Evolutionary conservation across 2,113 vertebrate species (phyloP).

Genomic region (Ornithorhynchus anatinus): DNA sequence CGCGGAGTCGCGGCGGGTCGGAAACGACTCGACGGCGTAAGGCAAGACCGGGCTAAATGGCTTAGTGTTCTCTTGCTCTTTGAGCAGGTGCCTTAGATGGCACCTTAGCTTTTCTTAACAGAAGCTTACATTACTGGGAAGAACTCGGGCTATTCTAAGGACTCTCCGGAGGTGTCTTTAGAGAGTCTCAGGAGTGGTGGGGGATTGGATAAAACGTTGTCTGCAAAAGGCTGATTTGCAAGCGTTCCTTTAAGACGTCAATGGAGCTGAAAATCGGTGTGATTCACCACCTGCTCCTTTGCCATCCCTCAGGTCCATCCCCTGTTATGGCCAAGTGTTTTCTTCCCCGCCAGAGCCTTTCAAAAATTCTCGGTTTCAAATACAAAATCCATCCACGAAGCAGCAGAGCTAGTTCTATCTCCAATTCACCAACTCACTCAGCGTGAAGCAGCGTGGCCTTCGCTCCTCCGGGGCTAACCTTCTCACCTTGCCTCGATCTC

Average conservation of each 20-base stretch:
- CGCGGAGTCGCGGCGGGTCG: too few relatives aligned
- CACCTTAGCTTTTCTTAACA: conserved; percentile 79
- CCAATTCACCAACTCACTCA: too few relatives aligned
- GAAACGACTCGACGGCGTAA: too few relatives aligned
- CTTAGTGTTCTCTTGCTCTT: conserved; percentile 50
- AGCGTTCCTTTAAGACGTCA: conserved; percentile 65
- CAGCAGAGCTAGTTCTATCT: too few relatives aligned
- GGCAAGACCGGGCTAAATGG: too few relatives aligned
- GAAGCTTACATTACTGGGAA: conserved; percentile 67
- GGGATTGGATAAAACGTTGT: conserved; percentile 62
- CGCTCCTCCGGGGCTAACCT: too few relatives aligned
- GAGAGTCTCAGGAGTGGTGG: conserved; percentile 52
- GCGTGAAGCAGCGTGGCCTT: too few relatives aligned
- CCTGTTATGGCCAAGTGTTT: conserved; percentile 22
- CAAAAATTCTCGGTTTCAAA: conserved; percentile 25
- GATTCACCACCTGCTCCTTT: conserved; percentile 57
- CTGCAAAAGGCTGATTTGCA: conserved; percentile 59
- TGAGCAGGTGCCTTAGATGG: conserved; percentile 61
- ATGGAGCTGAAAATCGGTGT: conserved; percentile 64
- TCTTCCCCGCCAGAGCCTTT: not conserved
- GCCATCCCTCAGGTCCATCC: conserved; percentile 37
- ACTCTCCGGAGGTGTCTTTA: conserved; percentile 60
- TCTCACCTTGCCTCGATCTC: too few relatives aligned
- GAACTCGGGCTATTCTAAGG: conserved; percentile 69
- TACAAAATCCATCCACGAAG: conserved; percentile 1